Base-by-base conservation (phyloP, 2,888 invertebrate genomes). In the Frankliniella intonsa region DNA sequence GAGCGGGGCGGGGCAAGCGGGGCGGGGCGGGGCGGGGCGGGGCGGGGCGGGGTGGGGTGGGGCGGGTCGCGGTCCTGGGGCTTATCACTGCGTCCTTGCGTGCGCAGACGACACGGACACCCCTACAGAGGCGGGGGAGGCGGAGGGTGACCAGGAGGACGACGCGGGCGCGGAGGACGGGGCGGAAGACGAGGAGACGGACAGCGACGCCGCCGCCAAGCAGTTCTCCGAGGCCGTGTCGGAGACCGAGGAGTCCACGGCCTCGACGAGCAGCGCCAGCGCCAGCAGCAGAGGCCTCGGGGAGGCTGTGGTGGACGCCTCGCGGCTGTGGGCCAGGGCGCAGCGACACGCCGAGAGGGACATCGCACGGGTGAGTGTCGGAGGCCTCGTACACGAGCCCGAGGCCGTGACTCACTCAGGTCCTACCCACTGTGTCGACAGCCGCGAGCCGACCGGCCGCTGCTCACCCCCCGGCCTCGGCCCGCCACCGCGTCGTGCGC, bases 31-130 rank as follows among this genome's bases (percentile, higher is more conserved):
- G 19, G 62, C 14, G 62, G 62, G 62, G 62, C 19, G 62, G 62
- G 62, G 62, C 62, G 14, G 62, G 14, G 51, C 10, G 51, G 51
- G 51, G 51, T 51, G 10, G 51, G 51, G 51, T 51, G 51, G 51
- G 14, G n/a, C n/a, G n/a, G 51, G 51, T 14, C 51, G 51, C 51
- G 51, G 51, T 14, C n/a, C n/a, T n/a, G n/a, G n/a, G n/a, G n/a
- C n/a, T n/a, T n/a, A n/a, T n/a, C n/a, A n/a, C n/a, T n/a, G 55
- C 55, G 3, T 12, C 17, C 55, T 8, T 55, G 55, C 9, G 12
- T 55, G 55, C 14, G 25, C 69, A 76, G 69, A 76, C 69, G 69
- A 76, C 11, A 76, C 69, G 25, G 69, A 76, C 69, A 76, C 69
- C 25, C 12, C 69, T 25, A 76, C 69, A 22, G 69, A 22, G 25